Conservation (phyloP, 2,888 invertebrate species). For the Oscheius sp. region DNA sequence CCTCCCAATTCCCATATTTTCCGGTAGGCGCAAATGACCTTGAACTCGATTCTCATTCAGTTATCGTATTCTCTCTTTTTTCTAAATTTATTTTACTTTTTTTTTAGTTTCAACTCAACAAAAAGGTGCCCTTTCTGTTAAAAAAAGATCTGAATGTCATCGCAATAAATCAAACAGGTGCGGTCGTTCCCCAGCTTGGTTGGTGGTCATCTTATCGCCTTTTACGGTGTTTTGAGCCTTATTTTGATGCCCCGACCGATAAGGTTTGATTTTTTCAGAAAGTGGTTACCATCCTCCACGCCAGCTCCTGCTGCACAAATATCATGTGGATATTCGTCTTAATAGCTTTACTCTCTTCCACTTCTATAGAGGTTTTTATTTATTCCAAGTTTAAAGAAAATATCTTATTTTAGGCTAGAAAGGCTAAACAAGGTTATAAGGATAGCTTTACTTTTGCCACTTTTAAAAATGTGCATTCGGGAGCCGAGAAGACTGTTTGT, state of each 20-base stretch:
- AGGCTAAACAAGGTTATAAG: constrained; percentile 2
- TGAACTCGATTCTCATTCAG: not conserved
- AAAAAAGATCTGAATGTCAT: too few relatives aligned
- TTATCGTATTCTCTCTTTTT: not conserved
- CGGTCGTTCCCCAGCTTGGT: too few relatives aligned
- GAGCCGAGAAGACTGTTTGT: constrained; percentile 40
- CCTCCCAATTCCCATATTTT: not conserved
- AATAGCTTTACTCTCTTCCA: constrained; percentile 10
- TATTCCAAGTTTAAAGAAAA: not conserved
- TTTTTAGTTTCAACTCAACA: not conserved
- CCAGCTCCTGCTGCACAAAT: not conserved
- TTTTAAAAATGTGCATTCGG: not conserved
- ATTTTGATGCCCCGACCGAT: not conserved
- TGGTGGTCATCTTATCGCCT: not conserved
- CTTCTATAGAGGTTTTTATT: not conserved
- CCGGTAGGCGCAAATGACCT: not conserved
- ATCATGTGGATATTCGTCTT: constrained; percentile 22
- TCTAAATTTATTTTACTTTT: not conserved
- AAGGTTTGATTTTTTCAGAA: not conserved
- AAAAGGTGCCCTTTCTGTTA: not conserved
- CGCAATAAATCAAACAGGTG: too few relatives aligned
- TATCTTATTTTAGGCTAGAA: constrained; percentile 13
- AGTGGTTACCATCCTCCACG: not conserved
- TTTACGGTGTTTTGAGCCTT: not conserved
- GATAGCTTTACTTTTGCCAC: constrained; percentile 21